Evolutionary conservation across 2,888 invertebrate genomes (phyloP).

Genomic region (Eledone cirrhosa): DNA sequence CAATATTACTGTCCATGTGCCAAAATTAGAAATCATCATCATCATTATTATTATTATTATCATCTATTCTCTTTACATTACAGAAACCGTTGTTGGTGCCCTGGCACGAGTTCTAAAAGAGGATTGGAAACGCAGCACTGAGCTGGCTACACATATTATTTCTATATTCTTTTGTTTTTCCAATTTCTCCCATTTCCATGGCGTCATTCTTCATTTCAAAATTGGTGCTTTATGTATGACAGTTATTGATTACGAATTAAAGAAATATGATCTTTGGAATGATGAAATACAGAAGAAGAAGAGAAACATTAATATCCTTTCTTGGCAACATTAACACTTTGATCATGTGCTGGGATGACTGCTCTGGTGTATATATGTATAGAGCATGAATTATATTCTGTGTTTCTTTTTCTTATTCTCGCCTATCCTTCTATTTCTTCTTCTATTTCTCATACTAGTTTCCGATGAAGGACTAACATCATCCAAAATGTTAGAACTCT

Average conservation of each 20-base stretch:
- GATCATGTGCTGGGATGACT: too few species aligned
- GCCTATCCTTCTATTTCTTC: too few species aligned
- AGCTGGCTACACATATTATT: constrained; percentile 94
- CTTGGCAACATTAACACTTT: background rate
- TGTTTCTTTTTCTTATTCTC: too few species aligned
- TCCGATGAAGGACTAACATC: too few species aligned
- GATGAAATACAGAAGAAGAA: constrained; percentile 67
- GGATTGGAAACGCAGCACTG: constrained; percentile 96
- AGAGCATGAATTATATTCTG: too few species aligned
- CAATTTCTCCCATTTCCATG: constrained; percentile 93
- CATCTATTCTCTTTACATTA: constrained; percentile 18
- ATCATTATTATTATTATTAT: too few species aligned
- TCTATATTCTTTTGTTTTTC: constrained; percentile 98
- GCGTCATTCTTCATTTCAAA: constrained; percentile 93
- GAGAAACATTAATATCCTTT: constrained; percentile 59
- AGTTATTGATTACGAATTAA: constrained; percentile 92
- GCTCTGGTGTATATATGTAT: too few species aligned
- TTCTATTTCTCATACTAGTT: too few species aligned
- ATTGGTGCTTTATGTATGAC: constrained; percentile 95
- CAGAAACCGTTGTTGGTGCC: constrained; percentile 89
- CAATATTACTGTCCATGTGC: too few species aligned
- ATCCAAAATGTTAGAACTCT: too few species aligned
- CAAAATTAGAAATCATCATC: too few species aligned
- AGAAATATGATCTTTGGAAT: constrained; percentile 91
- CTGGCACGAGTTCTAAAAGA: constrained; percentile 93